Conservation (phyloP, 2,888 invertebrate genomes). For the Crocallis elinguaria region DNA sequence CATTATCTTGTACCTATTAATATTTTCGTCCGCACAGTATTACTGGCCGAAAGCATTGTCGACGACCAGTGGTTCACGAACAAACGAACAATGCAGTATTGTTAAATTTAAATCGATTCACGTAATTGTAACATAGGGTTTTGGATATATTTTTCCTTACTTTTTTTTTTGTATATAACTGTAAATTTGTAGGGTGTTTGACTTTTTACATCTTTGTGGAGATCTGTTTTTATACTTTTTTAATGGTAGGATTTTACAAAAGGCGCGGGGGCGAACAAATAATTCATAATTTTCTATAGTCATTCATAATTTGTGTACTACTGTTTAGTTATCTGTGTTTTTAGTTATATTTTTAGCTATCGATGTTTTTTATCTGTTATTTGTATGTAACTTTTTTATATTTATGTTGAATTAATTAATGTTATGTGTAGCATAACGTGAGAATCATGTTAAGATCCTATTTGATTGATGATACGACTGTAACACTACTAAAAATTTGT, state of each 20-base stretch:
- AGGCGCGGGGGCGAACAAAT: slow-evolving; percentile 49
- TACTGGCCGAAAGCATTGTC: slow-evolving; percentile 54
- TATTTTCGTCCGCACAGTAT: slow-evolving; percentile 70
- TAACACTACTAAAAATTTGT: neutral
- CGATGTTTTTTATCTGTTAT: slow-evolving; percentile 27
- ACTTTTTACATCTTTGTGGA: slow-evolving; percentile 62
- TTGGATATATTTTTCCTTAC: slow-evolving; percentile 69
- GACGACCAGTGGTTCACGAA: slow-evolving; percentile 45
- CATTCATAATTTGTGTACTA: slow-evolving; percentile 38
- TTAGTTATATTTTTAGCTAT: slow-evolving; percentile 29
- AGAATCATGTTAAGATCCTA: neutral
- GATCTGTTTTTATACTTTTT: slow-evolving; percentile 71
- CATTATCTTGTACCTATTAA: slow-evolving; percentile 47
- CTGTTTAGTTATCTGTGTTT: slow-evolving; percentile 35
- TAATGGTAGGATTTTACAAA: slow-evolving; percentile 39
- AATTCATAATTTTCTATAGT: slow-evolving; percentile 44
- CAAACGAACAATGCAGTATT: slow-evolving; percentile 75
- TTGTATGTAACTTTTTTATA: slow-evolving; percentile 16
- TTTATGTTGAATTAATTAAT: slow-evolving; percentile 25
- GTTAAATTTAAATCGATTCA: slow-evolving; percentile 61
- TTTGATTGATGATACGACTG: slow-evolving; percentile 1
- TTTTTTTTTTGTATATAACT: slow-evolving; percentile 78
- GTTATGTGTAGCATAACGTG: neutral
- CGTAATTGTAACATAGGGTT: slow-evolving; percentile 64
- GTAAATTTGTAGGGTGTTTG: slow-evolving; percentile 78